Evolutionary conservation across 2,888 invertebrate species (phyloP), one percentile per base, ranked within the genome.

Genomic region (Pyralis farinalis): DNA sequence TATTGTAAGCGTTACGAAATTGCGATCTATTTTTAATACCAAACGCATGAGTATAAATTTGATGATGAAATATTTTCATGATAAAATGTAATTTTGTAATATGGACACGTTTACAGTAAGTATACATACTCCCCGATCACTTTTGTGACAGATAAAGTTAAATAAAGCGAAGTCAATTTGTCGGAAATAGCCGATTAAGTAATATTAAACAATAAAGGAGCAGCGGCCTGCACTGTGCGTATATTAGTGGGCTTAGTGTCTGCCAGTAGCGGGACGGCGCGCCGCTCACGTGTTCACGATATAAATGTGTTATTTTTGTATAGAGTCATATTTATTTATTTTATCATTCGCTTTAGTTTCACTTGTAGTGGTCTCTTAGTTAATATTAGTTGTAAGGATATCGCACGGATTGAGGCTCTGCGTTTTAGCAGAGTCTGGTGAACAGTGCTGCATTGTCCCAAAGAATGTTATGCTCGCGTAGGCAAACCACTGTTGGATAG

Each of bases 291-390:
- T 86, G 85, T 86, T 87, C 85, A 71, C 73, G 62, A 74, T 54
- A 68, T 73, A 76, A 77, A 80, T 78, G 75, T 73, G 73, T 85
- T 84, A 83, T 84, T 86, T 85, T 85, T 86, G 77, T 86, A 86
- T 84, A 86, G 83, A 85, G 72, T 77, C 79, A 81, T 85, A 86
- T 84, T 82, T 86, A 86, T 87, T 87, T 84, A 86, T 86, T 77
- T 75, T 72, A 63, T 68, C 65, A 59, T 72, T 72, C 60, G 61
- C 12, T 59, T 74, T 82, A 81, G 81, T 76, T 83, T 70, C 59
- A 66, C 69, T 73, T 63, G 63, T 60, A 77, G 77, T 78, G 67
- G 65, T 70, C 64, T 69, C 70, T 57, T 87, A 86, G 86, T 70
- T 55, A 85, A 83, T 81, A 77, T 57, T 86, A 83, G 81, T 57